A percentile compares a stretch with the other conserved stretches of the same genome.
Evolutionary conservation across 2,888 invertebrate species (phyloP).

Genomic region (Dryobota labecula): DNA sequence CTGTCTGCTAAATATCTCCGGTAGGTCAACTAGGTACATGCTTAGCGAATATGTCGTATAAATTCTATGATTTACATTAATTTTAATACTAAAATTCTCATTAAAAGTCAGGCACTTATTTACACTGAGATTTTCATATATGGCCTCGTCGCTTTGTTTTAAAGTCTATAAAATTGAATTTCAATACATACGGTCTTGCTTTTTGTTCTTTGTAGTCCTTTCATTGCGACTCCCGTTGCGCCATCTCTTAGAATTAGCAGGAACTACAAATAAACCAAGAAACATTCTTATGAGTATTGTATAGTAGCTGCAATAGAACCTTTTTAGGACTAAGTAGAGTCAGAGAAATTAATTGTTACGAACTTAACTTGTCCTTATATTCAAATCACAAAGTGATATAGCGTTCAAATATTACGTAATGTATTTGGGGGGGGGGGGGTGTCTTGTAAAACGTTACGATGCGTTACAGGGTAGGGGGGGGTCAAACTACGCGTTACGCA

Average conservation of each 20-base stretch:
- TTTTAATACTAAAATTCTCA: conserved; percentile 2
- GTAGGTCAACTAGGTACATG: neutral
- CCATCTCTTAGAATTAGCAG: conserved; percentile 43
- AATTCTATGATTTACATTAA: neutral
- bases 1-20: neutral
- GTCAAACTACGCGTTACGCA: no score
- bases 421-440: no score
- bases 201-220: conserved; percentile 37
- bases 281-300: conserved; percentile 18
- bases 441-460: no score
- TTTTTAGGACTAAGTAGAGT: neutral
- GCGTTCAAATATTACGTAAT: no score
- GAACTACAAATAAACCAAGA: conserved; percentile 53
- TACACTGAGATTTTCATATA: neutral
- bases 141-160: neutral
- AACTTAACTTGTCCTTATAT: neutral
- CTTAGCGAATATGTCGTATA: neutral
- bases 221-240: conserved; percentile 20
- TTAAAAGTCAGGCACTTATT: conserved; percentile 14
- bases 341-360: neutral
- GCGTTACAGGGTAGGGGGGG: no score
- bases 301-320: conserved; percentile 1
- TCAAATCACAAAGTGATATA: neutral
- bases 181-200: conserved; percentile 44
- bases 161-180: neutral